These are phyloP conservation scores for Leptoclinus maculatus DNA, from an alignment of 2,797 vertebrate genomes.

Conservation along the genomic window DNA sequence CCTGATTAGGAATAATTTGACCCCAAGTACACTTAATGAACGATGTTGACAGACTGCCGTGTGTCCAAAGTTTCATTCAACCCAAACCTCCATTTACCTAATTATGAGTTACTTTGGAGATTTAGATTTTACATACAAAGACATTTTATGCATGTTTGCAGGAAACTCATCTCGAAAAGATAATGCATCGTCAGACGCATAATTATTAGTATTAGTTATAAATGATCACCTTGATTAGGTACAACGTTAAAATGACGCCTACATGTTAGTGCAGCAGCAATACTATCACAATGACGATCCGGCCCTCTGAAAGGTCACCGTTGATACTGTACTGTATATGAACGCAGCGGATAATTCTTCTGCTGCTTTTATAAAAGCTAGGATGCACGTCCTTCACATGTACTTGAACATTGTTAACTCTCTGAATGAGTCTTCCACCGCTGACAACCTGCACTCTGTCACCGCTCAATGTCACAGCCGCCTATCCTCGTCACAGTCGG, in stretches of 20 bases:
- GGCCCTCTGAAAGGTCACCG: neutral
- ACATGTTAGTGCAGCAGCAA: neutral
- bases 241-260: neutral
- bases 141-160: neutral
- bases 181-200: neutral
- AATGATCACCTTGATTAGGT: neutral
- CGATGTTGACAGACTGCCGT: too few species aligned
- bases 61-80: neutral
- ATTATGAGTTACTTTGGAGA: neutral
- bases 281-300: neutral
- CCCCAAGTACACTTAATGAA: neutral
- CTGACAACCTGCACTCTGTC: neutral
- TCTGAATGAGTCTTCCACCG: too few species aligned
- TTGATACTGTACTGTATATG: neutral
- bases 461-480: slow-evolving; percentile 29
- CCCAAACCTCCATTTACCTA: neutral
- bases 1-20: neutral
- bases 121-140: neutral
- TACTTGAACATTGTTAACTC: neutral
- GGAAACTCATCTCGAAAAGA: neutral
- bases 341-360: rapidly evolving
- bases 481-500: neutral
- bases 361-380: too few species aligned
- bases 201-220: too few species aligned
- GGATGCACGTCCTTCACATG: neutral